Evolutionary conservation across 1,140 invertebrate genomes (phyloP).

Genomic region (Drosophila fuyamai): DNA sequence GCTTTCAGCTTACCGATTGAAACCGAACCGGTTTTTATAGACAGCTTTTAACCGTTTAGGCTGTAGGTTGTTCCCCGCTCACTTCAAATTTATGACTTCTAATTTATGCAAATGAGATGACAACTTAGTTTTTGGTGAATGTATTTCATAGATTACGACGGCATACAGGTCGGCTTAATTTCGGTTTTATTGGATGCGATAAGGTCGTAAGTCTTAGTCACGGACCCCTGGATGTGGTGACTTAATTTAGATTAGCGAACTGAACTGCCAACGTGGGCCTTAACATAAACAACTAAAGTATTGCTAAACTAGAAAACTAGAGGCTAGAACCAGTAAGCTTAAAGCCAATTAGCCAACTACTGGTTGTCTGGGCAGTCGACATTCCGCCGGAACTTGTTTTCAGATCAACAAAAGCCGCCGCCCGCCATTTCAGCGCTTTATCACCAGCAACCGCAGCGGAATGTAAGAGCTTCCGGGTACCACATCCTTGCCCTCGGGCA

Average conservation of each 20-base stretch:
- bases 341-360: constrained; percentile 75
- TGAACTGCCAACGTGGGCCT: background rate
- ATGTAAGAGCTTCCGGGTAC: constrained; percentile 82
- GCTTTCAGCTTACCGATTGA: background rate
- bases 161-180: constrained; percentile 26
- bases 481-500: constrained; percentile 74
- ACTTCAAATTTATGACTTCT: constrained; percentile 74
- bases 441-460: constrained; percentile 62
- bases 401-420: constrained; percentile 46
- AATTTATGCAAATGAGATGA: constrained; percentile 81
- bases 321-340: constrained; percentile 72
- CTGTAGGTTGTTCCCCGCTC: constrained; percentile 54
- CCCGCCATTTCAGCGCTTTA: constrained; percentile 55
- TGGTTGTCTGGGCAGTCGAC: constrained; percentile 46
- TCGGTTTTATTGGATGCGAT: constrained; percentile 47
- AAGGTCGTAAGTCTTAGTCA: constrained; percentile 57
- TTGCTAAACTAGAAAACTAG: constrained; percentile 67
- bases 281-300: constrained; percentile 56
- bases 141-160: constrained; percentile 55
- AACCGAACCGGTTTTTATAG: constrained; percentile 3
- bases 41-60: constrained; percentile 2
- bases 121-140: constrained; percentile 73
- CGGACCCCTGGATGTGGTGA: constrained; percentile 38
- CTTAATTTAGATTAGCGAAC: constrained; percentile 62
- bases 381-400: constrained; percentile 40